Conservation (phyloP, 2,888 invertebrate genomes). For the Oscheius myriophilus region DNA sequence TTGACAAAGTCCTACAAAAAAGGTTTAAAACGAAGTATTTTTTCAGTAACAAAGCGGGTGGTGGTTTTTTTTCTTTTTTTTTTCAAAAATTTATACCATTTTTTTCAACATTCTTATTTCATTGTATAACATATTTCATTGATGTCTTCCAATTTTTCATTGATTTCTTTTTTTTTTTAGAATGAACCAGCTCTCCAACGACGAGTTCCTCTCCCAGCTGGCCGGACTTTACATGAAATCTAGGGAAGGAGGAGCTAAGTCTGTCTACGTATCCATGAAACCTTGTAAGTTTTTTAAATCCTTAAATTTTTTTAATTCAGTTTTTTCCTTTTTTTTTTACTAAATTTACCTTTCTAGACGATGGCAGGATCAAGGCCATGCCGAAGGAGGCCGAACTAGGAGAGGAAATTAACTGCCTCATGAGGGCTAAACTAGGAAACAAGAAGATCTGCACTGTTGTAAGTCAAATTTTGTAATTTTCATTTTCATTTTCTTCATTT, state of each 20-base stretch:
- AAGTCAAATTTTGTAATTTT: conserved; percentile 4
- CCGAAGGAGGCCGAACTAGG: conserved; percentile 45
- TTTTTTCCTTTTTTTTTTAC: conserved; percentile 4
- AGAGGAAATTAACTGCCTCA: conserved; percentile 81
- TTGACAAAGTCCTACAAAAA: too few relatives aligned
- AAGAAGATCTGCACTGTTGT: conserved; percentile 78
- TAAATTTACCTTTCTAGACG: conserved; percentile 70
- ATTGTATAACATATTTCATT: too few relatives aligned
- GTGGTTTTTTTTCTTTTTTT: too few relatives aligned
- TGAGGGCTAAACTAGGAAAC: conserved; percentile 82
- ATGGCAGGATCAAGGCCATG: conserved; percentile 73
- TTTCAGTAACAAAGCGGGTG: too few relatives aligned
- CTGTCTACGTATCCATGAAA: conserved; percentile 88
- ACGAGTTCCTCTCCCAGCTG: conserved; percentile 82
- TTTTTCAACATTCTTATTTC: too few relatives aligned
- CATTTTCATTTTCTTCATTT: conserved; percentile 21
- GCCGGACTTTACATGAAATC: conserved; percentile 80
- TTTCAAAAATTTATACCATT: too few relatives aligned
- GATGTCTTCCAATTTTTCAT: not conserved
- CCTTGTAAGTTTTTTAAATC: conserved; percentile 79
- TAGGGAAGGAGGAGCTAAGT: conserved; percentile 74
- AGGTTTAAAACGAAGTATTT: too few relatives aligned
- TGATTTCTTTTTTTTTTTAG: conserved; percentile 5
- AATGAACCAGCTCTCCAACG: conserved; percentile 79
- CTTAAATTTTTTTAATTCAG: not conserved